phyloP scores from a whole-genome alignment of 2,113 vertebrate genomes.

The Crotophaga sulcirostris region DNA sequence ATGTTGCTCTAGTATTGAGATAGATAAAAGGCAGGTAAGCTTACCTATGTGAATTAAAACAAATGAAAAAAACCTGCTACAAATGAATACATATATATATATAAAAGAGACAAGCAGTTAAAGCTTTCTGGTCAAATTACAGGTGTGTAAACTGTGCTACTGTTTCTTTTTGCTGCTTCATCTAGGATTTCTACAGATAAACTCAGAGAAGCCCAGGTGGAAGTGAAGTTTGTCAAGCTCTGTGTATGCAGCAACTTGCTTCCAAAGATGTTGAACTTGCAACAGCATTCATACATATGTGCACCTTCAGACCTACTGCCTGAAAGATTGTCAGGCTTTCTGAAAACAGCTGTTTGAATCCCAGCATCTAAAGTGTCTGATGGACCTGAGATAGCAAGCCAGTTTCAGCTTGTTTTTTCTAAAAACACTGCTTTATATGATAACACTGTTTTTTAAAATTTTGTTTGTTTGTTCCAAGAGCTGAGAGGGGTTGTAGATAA shows the following conservation, averaged over 20 bases:
- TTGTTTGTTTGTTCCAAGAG: background rate
- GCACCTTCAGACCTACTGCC: background rate
- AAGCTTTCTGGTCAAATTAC: background rate
- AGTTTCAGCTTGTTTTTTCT: background rate
- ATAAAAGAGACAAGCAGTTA: background rate
- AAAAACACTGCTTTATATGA: background rate
- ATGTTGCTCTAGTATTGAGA: background rate
- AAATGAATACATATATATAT: fast-evolving
- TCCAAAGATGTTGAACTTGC: background rate
- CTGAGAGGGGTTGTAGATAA: background rate
- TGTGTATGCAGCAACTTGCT: background rate
- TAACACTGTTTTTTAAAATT: background rate
- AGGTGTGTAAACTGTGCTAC: background rate
- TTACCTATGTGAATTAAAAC: background rate
- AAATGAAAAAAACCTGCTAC: background rate
- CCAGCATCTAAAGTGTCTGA: background rate
- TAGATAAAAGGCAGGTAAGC: background rate
- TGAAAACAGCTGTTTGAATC: background rate
- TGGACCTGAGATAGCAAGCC: background rate
- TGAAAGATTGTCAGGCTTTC: background rate
- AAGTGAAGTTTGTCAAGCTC: background rate
- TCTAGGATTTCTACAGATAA: background rate
- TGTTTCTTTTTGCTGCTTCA: background rate
- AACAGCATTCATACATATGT: background rate
- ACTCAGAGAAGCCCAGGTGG: background rate